These are phyloP conservation scores for Neomicropteryx cornuta DNA, from an alignment of 1,140 invertebrate genomes.

Conservation along the genomic window DNA sequence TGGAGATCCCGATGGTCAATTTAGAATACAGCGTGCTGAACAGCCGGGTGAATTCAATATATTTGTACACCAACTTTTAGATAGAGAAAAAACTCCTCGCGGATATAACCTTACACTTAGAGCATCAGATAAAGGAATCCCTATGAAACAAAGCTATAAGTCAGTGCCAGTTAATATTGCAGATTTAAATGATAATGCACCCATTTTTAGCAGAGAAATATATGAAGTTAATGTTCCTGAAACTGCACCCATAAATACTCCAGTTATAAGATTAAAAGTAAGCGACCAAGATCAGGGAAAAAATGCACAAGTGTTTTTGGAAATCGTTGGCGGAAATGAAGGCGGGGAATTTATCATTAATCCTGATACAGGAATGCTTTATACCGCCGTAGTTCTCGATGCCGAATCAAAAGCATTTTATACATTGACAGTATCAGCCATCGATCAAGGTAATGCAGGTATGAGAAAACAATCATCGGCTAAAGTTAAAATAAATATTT, in stretches of 20 bases:
- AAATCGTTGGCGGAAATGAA: constrained; percentile 88
- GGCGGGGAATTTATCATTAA: constrained; percentile 81
- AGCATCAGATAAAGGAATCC: constrained; percentile 74
- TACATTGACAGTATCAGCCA: constrained; percentile 81
- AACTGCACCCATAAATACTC: constrained; percentile 78
- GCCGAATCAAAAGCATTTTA: constrained; percentile 82
- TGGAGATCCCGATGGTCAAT: constrained; percentile 80
- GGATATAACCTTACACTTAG: constrained; percentile 80
- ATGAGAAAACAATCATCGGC: constrained; percentile 77
- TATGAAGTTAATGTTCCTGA: constrained; percentile 84
- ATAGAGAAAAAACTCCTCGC: constrained; percentile 60
- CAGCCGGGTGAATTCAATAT: constrained; percentile 62
- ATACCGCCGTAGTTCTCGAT: constrained; percentile 74
- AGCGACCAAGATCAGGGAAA: constrained; percentile 72
- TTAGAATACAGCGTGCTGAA: constrained; percentile 54
- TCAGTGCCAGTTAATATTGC: constrained; percentile 64
- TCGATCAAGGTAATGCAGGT: constrained; percentile 77
- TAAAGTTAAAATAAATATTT: constrained; percentile 77
- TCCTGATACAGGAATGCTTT: constrained; percentile 79
- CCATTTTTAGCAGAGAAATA: constrained; percentile 78
- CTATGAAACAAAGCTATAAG: constrained; percentile 62
- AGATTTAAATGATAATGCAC: constrained; percentile 75
- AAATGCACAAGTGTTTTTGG: constrained; percentile 74
- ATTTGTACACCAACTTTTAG: constrained; percentile 63
- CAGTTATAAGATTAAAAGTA: constrained; percentile 76